These are phyloP conservation scores for Leucopsar rothschildi DNA, from an alignment of 2,113 vertebrate genomes.

Conservation along the genomic window DNA sequence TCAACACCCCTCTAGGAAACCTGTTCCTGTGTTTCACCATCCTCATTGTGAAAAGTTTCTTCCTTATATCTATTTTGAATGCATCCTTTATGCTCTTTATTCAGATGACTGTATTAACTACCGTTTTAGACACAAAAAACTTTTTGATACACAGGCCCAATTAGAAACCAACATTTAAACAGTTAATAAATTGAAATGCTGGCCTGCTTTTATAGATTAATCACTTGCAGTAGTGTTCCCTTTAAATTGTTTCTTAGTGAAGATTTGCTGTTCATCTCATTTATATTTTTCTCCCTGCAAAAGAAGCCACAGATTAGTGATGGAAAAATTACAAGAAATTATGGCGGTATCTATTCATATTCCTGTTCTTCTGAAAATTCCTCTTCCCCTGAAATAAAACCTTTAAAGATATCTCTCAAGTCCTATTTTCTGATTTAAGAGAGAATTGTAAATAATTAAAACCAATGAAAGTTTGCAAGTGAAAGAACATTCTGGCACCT, in stretches of 20 bases:
- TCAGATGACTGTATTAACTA: background rate
- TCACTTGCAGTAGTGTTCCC: background rate
- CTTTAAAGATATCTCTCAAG: background rate
- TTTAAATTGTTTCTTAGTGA: background rate
- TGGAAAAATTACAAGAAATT: background rate
- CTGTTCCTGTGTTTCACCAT: background rate
- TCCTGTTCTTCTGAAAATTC: background rate
- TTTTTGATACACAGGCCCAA: background rate
- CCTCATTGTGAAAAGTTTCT: background rate
- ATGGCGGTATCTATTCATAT: background rate
- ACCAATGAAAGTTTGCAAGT: background rate
- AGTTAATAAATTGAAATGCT: background rate
- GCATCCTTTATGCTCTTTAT: background rate
- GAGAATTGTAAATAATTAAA: background rate
- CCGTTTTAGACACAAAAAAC: background rate
- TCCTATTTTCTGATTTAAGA: background rate
- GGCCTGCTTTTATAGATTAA: background rate
- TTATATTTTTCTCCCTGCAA: background rate
- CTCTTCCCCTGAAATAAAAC: background rate
- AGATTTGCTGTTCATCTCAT: background rate
- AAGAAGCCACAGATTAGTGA: background rate
- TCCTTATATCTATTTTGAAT: background rate
- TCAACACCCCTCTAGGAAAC: background rate
- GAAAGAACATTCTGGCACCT: background rate
- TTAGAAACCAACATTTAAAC: background rate